Evolutionary conservation across 2,797 vertebrate species (phyloP).

Genomic region (Scarus forsteni): DNA sequence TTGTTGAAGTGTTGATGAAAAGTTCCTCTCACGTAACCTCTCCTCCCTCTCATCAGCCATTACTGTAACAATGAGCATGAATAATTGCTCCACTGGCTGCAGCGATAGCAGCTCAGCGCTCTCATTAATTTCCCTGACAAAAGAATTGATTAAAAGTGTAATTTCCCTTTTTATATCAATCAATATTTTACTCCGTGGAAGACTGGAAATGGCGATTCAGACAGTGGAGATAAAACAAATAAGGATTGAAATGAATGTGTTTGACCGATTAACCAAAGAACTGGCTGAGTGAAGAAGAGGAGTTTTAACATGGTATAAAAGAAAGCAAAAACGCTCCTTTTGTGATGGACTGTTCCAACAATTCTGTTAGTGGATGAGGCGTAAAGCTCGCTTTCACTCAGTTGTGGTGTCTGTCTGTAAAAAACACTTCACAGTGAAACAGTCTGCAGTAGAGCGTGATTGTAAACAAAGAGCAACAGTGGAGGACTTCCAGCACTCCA

Average conservation of each 20-base stretch:
- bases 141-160: conserved; percentile 57
- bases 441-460: conserved; percentile 10
- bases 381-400: not conserved
- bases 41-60: not conserved
- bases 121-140: conserved; percentile 59
- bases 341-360: conserved; percentile 8
- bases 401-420: not conserved
- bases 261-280: conserved; percentile 44
- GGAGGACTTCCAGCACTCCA: no score
- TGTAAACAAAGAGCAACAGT: no score
- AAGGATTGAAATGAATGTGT: conserved; percentile 37
- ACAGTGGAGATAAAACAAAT: conserved; percentile 40
- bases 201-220: conserved; percentile 38
- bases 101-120: conserved; percentile 38
- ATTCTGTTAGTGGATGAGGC: not conserved
- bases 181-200: conserved; percentile 48
- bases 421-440: conserved; percentile 16
- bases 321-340: not conserved
- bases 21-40: conserved; percentile 33
- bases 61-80: conserved; percentile 31
- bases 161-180: conserved; percentile 42
- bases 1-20: conserved; percentile 22
- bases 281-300: not conserved
- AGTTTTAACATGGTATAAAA: conserved; percentile 4
- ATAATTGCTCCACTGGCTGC: conserved; percentile 35